A percentile compares a stretch with the other conserved stretches of the same genome.
These are phyloP conservation scores for Oreotrochilus melanogaster DNA, from an alignment of 2,113 vertebrate genomes.

Conservation along the genomic window DNA sequence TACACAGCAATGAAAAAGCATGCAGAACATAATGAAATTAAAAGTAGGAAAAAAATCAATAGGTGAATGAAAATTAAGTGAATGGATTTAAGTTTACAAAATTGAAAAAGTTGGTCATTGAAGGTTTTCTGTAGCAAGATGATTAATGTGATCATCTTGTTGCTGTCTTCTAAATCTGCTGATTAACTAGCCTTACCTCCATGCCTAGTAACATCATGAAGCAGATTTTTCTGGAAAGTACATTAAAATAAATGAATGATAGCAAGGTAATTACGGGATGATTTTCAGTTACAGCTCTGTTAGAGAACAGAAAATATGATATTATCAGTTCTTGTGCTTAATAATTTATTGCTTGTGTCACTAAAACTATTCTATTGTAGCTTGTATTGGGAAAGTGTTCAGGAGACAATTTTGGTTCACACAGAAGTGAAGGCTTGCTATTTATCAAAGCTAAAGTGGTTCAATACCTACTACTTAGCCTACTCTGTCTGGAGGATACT, in stretches of 20 bases:
- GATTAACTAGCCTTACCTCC: background rate
- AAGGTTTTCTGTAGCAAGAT: background rate
- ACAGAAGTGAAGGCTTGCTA: background rate
- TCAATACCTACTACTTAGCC: background rate
- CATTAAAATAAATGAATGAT: background rate
- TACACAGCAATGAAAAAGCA: background rate
- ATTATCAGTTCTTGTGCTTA: background rate
- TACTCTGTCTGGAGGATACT: background rate
- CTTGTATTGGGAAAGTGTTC: background rate
- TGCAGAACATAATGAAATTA: background rate
- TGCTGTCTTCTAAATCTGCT: background rate
- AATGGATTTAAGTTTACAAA: background rate
- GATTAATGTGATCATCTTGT: background rate
- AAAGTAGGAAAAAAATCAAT: background rate
- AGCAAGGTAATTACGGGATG: background rate
- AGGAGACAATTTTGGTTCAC: background rate
- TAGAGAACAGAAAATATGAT: background rate
- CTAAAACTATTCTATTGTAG: background rate
- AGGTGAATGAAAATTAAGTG: background rate
- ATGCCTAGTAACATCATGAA: accelerated
- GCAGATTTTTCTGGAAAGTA: background rate
- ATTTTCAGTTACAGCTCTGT: background rate
- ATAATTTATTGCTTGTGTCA: background rate
- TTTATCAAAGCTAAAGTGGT: background rate
- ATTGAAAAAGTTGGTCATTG: background rate